These are phyloP conservation scores for Platichthys stellatus DNA, from an alignment of 2,113 vertebrate species.

Conservation along the genomic window DNA sequence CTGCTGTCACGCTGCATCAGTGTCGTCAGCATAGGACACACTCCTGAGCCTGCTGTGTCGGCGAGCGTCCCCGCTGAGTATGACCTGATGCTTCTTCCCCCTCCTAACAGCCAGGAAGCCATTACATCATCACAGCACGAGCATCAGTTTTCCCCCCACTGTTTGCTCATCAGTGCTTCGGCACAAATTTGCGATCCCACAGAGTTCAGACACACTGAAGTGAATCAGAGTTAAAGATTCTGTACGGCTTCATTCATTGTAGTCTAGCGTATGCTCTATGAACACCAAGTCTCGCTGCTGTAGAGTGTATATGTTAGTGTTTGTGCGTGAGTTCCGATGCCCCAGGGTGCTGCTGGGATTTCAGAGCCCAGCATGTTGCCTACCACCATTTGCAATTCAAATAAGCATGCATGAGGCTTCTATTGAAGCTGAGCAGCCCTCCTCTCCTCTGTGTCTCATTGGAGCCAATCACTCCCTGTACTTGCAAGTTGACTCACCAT, in stretches of 20 bases:
- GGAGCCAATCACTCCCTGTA: slow-evolving; percentile 39
- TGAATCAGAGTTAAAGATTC: background rate
- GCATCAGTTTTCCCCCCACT: background rate
- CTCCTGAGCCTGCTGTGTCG: slow-evolving; percentile 29
- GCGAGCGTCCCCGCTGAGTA: slow-evolving; percentile 10
- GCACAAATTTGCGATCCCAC: background rate
- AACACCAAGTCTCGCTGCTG: slow-evolving; percentile 3
- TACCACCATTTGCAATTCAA: slow-evolving; percentile 76
- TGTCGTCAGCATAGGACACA: slow-evolving; percentile 27
- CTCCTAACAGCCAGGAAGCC: slow-evolving; percentile 17
- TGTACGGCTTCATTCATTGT: background rate
- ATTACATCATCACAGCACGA: slow-evolving; percentile 30
- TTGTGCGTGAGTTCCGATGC: slow-evolving; percentile 49
- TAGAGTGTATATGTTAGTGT: slow-evolving; percentile 30
- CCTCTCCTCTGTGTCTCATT: slow-evolving; percentile 46
- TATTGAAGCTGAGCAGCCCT: slow-evolving; percentile 39
- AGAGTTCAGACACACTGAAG: background rate
- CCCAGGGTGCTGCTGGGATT: slow-evolving; percentile 56
- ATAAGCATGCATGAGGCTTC: slow-evolving; percentile 61
- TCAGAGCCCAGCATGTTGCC: slow-evolving; percentile 58
- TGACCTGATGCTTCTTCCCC: slow-evolving; percentile 34
- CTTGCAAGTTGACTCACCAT: slow-evolving; percentile 46
- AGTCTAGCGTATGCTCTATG: background rate
- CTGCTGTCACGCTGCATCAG: slow-evolving; percentile 29
- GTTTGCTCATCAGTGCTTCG: background rate